phyloP scores from a whole-genome alignment of 2,113 vertebrate species.

The Nettapus auritus region DNA sequence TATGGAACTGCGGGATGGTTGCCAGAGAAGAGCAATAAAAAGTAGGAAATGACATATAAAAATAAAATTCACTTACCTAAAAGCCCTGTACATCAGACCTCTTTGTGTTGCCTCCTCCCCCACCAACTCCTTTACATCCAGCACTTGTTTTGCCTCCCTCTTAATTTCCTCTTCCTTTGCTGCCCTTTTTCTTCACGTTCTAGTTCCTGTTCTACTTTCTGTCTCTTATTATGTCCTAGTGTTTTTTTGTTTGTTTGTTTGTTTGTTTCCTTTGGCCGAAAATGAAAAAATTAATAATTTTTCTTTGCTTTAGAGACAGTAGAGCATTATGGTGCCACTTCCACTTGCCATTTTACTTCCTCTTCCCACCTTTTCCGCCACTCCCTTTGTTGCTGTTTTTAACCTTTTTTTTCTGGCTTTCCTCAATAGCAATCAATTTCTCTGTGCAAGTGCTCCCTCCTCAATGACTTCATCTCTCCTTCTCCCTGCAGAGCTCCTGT shows the following conservation, averaged over 20 bases:
- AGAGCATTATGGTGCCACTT: not conserved
- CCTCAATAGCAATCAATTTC: not conserved
- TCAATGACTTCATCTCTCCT: not conserved
- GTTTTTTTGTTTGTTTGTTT: not conserved
- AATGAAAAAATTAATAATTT: not conserved
- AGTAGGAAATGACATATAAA: slow-evolving; percentile 70
- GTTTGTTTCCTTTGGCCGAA: not conserved
- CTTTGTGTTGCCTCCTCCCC: slow-evolving; percentile 17
- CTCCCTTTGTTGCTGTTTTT: not conserved
- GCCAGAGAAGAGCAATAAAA: slow-evolving; percentile 71
- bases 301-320: not conserved
- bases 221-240: not conserved
- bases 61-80: slow-evolving; percentile 72
- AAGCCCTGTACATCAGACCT: slow-evolving; percentile 27
- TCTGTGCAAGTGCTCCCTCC: not conserved
- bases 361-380: not conserved
- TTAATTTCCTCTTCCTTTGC: not conserved
- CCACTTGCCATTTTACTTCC: not conserved
- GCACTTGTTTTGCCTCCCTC: not conserved
- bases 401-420: not conserved
- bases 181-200: not conserved
- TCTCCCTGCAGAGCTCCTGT: not conserved
- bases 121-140: not conserved
- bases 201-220: not conserved
- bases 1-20: slow-evolving; percentile 67